Base-by-base conservation (phyloP, 2,797 vertebrate genomes). In the Choloepus didactylus region DNA sequence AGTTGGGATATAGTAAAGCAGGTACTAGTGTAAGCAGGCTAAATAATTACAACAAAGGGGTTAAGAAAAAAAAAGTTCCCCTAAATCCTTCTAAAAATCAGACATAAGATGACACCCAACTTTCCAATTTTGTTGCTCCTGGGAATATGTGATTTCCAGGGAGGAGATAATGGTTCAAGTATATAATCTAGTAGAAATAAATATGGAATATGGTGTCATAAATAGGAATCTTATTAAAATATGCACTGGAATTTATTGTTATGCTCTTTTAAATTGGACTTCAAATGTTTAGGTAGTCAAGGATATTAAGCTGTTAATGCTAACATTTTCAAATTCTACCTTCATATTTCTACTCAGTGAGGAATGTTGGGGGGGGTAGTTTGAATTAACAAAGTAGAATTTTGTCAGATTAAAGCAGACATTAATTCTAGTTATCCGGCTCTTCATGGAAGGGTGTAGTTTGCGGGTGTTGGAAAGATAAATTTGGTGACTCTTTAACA, bases 401-500 rank as follows among this genome's bases (percentile, higher is more conserved):
- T 87, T 46, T 67, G 41, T 82, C 46, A 79, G 72, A 70, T 64
- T 35, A 76, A 87, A 18, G 72, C 6, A 46, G 64, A 16, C 19
- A 25, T 81, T 79, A 69, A 76, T 90, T 91, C 54, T 31, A 21
- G 9, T 62, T 46, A 83, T 73, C 14, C 31, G 54, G 73, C 81
- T 95, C 35, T 95, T 88, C 49, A 3, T 6, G 23, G 35, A 64
- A 92, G 41, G 31, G 27, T 18, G 35, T 59, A 70, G 56, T 51
- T 95, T 89, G 15, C 85, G 82, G n/a, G 87, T 94, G 51, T 88
- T 83, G 88, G 70, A 86, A 80, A 81, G 93, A 44, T 83, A 90
- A 97, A 96, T 86, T 23, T 73, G 73, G 73, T 70, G 95, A 73
- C 46, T 95, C 67, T 94, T 95, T 72, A 87, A 64, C 64, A 94